Conservation (phyloP, 1,140 invertebrate species). For the Drosophila littoralis region DNA sequence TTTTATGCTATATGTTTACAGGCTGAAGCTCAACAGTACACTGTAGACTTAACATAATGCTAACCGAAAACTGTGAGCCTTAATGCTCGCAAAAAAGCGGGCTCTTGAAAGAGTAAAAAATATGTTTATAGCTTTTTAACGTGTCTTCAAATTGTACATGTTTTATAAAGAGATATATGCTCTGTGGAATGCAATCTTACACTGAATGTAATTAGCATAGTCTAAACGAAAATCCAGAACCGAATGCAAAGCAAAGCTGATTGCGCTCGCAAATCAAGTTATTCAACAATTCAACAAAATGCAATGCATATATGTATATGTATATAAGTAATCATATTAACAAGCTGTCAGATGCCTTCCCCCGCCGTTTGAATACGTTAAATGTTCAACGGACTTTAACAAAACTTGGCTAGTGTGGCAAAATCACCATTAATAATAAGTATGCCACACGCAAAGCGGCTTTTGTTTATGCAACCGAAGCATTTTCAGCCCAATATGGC, state of each 20-base stretch:
- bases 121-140: too few species aligned
- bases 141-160: too few species aligned
- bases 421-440: constrained; percentile 26
- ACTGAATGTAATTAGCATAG: constrained; percentile 35
- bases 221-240: constrained; percentile 28
- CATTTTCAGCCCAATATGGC: constrained; percentile 10
- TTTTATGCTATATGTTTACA: too few species aligned
- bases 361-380: not conserved
- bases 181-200: not conserved
- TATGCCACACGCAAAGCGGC: constrained; percentile 33
- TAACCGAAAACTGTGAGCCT: too few species aligned
- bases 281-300: constrained; percentile 68
- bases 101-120: too few species aligned
- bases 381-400: constrained; percentile 12
- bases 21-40: too few species aligned
- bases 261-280: constrained; percentile 71
- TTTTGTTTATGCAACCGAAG: constrained; percentile 37
- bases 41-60: too few species aligned
- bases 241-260: constrained; percentile 9
- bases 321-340: not conserved
- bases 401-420: constrained; percentile 4
- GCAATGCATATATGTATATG: constrained; percentile 11
- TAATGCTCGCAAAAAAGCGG: too few species aligned
- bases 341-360: too few species aligned
- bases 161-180: not conserved